Base-by-base conservation (phyloP, 2,113 vertebrate genomes). In the Lophius piscatorius region DNA sequence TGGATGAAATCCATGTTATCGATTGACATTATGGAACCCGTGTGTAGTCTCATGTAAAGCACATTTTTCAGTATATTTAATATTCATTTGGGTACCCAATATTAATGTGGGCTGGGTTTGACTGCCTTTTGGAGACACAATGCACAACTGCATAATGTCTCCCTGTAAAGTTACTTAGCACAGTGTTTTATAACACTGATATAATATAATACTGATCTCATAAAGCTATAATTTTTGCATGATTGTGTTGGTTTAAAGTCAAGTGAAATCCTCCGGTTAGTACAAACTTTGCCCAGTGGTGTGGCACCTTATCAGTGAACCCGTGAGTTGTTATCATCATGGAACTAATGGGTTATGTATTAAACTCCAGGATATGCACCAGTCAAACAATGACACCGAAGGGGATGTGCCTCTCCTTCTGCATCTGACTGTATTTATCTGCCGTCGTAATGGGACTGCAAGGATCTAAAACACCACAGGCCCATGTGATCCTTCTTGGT, bases 401-500 rank as follows among this genome's bases (percentile, higher is more conserved):
- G n/a, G 40, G 51, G 20, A 61, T 35, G 31, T 44, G 31, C 29
- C 36, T 38, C 1, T 39, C 33, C 29, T 18, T 17, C 14, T 44
- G 28, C 4, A 50, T 4, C 1, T 48, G 34, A n/a, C 9, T n/a
- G 3, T 23, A 10, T 24, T n/a, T 17, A 11, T 13, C 24, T n/a
- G 4, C 10, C 28, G 1, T 6, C 45, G 16, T 16, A 36, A 98
- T 98, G 96, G 96, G 96, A 3, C 84, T 87, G 5, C 63, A 72
- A 12, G 80, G 69, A 18, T 90, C 93, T 17, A 93, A 90, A 48
- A 55, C 51, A 18, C 75, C 9, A 6, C 92, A 93, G 44, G 88
- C 83, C 5, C 91, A 82, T 0, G 80, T 98, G 34, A 54, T 94
- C 13, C 90, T 98, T n/a, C 78, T 99, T 16, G 96, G 97, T 5